Base-by-base conservation (phyloP, 2,888 invertebrate species). In the Theodoxus fluviatilis region DNA sequence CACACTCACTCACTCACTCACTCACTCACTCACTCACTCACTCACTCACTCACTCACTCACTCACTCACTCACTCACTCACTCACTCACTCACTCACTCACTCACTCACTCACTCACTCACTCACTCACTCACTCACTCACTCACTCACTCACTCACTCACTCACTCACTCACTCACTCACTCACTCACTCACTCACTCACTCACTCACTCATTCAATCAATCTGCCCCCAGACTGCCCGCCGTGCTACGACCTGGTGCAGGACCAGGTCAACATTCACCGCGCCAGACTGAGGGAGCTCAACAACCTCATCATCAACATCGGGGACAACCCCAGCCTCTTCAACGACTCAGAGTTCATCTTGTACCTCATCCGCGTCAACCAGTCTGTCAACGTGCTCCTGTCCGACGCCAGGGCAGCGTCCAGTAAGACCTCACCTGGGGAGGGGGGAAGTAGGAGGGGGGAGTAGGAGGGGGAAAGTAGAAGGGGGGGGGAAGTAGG, bases 161-260 rank as follows among this genome's bases (percentile, higher is more conserved):
- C n/a, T n/a, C n/a, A n/a, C n/a, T n/a, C n/a, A n/a, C n/a, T n/a
- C n/a, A n/a, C n/a, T n/a, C n/a, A n/a, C n/a, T n/a, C n/a, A n/a
- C n/a, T n/a, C n/a, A n/a, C n/a, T n/a, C n/a, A n/a, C n/a, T n/a
- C n/a, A n/a, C n/a, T n/a, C n/a, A n/a, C n/a, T 59, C 12, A 35
- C 18, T 28, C 15, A 35, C 55, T n/a, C n/a, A n/a, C n/a, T n/a
- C n/a, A n/a, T n/a, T n/a, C n/a, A n/a, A n/a, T n/a, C n/a, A n/a
- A n/a, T n/a, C n/a, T n/a, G n/a, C 57, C 22, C 71, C 40, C 76
- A 82, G 85, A 84, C 65, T 99, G 99, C 85, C 96, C 96, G 0
- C 92, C 94, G 12, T 99, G 98, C 87, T 99, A 99, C 87, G 94
- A 94, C 85, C 90, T 99, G 12, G 95, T 99, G 0, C 93, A 94